Evolutionary conservation across 2,113 vertebrate species (phyloP).

Genomic region (Castor canadensis): DNA sequence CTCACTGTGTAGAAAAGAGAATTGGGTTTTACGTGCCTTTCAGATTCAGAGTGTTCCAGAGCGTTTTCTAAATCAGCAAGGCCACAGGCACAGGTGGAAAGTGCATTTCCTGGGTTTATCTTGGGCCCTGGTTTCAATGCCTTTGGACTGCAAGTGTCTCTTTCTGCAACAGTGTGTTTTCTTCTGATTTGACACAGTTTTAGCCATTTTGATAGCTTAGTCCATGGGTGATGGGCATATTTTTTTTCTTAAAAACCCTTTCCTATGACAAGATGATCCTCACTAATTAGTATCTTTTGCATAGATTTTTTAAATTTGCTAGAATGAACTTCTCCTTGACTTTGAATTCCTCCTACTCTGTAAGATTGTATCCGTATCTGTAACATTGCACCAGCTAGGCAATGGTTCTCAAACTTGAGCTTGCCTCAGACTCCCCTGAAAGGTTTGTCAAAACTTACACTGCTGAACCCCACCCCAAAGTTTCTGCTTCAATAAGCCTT

Average conservation of each 20-base stretch:
- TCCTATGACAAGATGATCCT: not conserved
- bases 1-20: not conserved
- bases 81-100: not conserved
- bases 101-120: constrained; percentile 6
- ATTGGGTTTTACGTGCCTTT: constrained; percentile 5
- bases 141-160: not conserved
- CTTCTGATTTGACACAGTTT: not conserved
- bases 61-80: not conserved
- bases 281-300: not conserved
- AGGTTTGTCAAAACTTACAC: not conserved
- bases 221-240: not conserved
- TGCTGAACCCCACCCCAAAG: not conserved
- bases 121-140: not conserved
- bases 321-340: not conserved
- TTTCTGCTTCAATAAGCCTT: not conserved
- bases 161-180: not conserved
- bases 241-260: constrained; percentile 16
- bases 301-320: not conserved
- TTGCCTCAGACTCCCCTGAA: not conserved
- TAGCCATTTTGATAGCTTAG: not conserved
- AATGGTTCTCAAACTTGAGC: not conserved
- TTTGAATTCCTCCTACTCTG: not conserved
- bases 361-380: not conserved
- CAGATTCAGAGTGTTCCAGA: constrained; percentile 3
- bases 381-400: not conserved